These are phyloP conservation scores for Palythoa caribaeorum DNA, from an alignment of 92 coral and sea anemone species.

Conservation along the genomic window DNA sequence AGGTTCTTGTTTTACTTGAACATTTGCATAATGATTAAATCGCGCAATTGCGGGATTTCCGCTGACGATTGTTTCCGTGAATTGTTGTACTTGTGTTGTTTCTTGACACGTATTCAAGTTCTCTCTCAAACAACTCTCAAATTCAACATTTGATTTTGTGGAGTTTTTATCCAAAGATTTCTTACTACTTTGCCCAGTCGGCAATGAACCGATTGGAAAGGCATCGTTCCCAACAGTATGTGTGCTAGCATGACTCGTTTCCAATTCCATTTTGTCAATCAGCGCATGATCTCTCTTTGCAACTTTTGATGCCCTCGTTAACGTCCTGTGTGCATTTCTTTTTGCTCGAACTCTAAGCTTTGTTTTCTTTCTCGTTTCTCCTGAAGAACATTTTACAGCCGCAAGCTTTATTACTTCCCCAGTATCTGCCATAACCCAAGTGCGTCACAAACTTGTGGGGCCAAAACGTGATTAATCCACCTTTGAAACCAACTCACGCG, in stretches of 20 bases:
- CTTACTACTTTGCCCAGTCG: neutral
- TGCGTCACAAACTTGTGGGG: constrained; percentile 44
- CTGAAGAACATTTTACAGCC: neutral
- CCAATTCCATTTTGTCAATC: neutral
- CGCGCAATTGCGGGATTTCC: constrained; percentile 2
- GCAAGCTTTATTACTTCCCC: neutral
- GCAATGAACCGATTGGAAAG: neutral
- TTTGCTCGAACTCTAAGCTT: constrained; percentile 6
- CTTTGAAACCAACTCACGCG: too few species aligned
- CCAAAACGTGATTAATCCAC: constrained; percentile 10
- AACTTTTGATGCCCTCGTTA: constrained; percentile 10
- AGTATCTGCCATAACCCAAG: constrained; percentile 21
- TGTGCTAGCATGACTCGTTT: neutral
- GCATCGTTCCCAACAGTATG: constrained; percentile 6
- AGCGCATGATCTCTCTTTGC: constrained; percentile 13
- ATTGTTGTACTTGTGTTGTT: neutral
- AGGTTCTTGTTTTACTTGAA: neutral
- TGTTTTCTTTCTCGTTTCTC: constrained; percentile 9
- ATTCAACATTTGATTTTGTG: neutral
- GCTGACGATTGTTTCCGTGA: neutral
- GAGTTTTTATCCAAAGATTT: neutral
- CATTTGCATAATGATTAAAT: neutral
- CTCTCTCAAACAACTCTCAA: neutral
- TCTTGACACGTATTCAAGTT: neutral
- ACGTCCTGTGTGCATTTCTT: constrained; percentile 1